phyloP scores from a whole-genome alignment of 2,888 invertebrate species.

The Podotricha telesiphe region DNA sequence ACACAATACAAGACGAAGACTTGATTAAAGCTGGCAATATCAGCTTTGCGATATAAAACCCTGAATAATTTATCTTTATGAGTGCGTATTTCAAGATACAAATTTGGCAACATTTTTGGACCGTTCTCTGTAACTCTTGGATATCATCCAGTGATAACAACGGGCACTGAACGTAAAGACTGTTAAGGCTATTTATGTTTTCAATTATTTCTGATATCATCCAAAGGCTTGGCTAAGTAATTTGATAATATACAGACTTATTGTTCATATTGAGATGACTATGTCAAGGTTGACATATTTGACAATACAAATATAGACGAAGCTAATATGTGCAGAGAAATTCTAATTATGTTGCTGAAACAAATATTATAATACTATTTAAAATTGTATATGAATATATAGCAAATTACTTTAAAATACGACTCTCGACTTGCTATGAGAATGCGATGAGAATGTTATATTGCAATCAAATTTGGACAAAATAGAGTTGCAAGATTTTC shows the following conservation, averaged over 20 bases:
- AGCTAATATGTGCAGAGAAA: background rate
- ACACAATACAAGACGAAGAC: slow-evolving; percentile 5
- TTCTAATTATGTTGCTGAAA: too few relatives aligned
- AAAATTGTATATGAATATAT: too few relatives aligned
- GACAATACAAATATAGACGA: background rate
- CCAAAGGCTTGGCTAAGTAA: slow-evolving; percentile 24
- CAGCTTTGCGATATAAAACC: slow-evolving; percentile 20
- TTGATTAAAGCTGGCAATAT: slow-evolving; percentile 18
- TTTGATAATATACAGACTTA: background rate
- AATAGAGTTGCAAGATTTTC: too few relatives aligned
- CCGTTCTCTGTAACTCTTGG: slow-evolving; percentile 39
- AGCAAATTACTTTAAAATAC: too few relatives aligned
- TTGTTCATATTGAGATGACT: slow-evolving; percentile 6
- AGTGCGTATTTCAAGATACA: slow-evolving; percentile 34
- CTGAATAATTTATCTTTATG: slow-evolving; percentile 36
- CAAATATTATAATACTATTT: too few relatives aligned
- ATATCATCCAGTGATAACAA: slow-evolving; percentile 41
- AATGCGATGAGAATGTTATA: too few relatives aligned
- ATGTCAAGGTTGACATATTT: background rate
- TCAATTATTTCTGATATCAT: slow-evolving; percentile 31
- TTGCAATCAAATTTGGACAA: too few relatives aligned
- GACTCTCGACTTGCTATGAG: too few relatives aligned
- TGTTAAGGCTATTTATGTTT: slow-evolving; percentile 34
- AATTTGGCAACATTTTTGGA: slow-evolving; percentile 39
- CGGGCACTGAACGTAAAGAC: slow-evolving; percentile 26